Conservation (phyloP, 2,113 vertebrate species). For the Cardinalis cardinalis region DNA sequence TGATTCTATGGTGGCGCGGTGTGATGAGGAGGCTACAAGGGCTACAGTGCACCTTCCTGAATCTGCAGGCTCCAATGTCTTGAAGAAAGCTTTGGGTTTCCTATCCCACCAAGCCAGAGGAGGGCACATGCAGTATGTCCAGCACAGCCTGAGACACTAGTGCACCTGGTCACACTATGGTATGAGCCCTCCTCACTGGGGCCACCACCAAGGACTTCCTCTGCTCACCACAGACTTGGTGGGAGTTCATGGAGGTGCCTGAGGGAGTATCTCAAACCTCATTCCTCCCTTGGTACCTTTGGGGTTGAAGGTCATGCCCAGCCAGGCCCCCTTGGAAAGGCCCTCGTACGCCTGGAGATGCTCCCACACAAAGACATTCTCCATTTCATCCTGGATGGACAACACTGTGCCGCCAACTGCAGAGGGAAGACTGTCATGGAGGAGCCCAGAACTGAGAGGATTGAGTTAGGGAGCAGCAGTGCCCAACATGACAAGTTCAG, state of each 20-base stretch:
- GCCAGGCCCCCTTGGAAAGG: conserved; percentile 88
- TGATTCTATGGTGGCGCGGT: neutral
- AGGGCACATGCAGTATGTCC: accelerated
- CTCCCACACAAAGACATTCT: conserved; percentile 94
- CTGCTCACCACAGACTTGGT: neutral
- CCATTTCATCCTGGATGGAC: conserved; percentile 89
- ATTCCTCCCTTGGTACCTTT: conserved; percentile 77
- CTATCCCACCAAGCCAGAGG: neutral
- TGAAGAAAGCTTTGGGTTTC: neutral
- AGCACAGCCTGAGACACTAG: neutral
- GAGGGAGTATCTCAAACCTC: neutral
- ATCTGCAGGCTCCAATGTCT: neutral
- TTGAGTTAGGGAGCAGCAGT: neutral
- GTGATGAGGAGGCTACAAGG: neutral
- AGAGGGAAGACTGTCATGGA: neutral
- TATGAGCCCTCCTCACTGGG: neutral
- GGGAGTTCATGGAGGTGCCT: neutral
- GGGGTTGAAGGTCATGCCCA: conserved; percentile 88
- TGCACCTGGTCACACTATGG: neutral
- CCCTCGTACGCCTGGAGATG: conserved; percentile 87
- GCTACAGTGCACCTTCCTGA: neutral
- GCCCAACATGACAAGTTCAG: neutral
- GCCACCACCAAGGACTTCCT: neutral
- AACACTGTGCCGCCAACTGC: conserved; percentile 86
- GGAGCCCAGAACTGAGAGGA: neutral